Conservation (phyloP, 2,888 invertebrate species). For the Endomychus coccineus region DNA sequence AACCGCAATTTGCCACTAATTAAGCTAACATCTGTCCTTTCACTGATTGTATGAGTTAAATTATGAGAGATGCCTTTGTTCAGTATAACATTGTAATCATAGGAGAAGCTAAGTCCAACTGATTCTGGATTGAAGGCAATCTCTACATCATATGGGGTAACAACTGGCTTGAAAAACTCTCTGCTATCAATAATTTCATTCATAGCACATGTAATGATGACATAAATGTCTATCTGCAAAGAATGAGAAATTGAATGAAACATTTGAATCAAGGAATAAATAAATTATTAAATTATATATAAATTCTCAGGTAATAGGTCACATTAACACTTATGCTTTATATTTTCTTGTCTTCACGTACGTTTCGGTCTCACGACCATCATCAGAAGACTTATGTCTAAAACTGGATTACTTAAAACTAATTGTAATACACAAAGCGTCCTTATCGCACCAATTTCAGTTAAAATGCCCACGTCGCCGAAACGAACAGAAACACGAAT, state of each 20-base stretch:
- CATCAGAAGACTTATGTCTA: too few species aligned
- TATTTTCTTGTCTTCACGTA: too few species aligned
- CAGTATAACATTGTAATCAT: conserved; percentile 58
- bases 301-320: too few species aligned
- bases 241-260: background rate
- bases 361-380: too few species aligned
- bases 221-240: conserved; percentile 80
- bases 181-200: conserved; percentile 75
- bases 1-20: conserved; percentile 63
- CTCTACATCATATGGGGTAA: conserved; percentile 90
- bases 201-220: conserved; percentile 86
- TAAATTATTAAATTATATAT: too few species aligned
- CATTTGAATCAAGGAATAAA: background rate
- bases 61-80: conserved; percentile 1
- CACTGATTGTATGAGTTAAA: background rate
- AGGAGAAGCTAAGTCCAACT: conserved; percentile 39
- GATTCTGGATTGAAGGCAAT: conserved; percentile 61
- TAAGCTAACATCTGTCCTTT: conserved; percentile 61
- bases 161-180: conserved; percentile 84
- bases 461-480: too few species aligned
- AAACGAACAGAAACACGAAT: too few species aligned
- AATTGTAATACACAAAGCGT: too few species aligned
- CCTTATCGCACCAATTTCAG: too few species aligned
- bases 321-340: too few species aligned
- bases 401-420: too few species aligned